phyloP scores from a whole-genome alignment of 2,113 vertebrate genomes.

The Hemiprocne comata region DNA sequence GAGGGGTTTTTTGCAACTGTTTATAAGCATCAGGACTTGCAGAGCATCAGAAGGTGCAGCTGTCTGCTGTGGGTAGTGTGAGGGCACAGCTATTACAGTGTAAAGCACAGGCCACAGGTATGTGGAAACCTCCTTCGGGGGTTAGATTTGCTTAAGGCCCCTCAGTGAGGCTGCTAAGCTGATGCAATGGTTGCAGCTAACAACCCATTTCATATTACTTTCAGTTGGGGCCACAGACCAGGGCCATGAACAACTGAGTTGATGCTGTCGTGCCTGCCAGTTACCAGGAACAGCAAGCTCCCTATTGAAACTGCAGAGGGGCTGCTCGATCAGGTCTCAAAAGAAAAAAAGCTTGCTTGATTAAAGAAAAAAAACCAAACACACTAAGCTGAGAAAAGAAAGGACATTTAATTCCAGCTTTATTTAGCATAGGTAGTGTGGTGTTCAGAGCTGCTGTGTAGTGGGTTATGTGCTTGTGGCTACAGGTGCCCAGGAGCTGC shows the following conservation, averaged over 20 bases:
- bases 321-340: not conserved
- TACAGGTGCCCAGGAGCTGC: not conserved
- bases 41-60: not conserved
- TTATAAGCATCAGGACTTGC: not conserved
- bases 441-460: not conserved
- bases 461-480: not conserved
- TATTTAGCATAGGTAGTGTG: not conserved
- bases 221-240: not conserved
- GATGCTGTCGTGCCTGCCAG: not conserved
- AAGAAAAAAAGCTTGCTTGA: not conserved
- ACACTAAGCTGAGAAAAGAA: not conserved
- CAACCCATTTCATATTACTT: not conserved
- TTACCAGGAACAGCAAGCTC: not conserved
- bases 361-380: not conserved
- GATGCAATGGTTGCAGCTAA: not conserved
- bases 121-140: not conserved
- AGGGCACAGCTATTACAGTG: not conserved
- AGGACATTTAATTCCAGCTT: not conserved
- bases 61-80: not conserved
- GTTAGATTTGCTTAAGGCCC: not conserved
- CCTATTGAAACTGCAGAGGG: not conserved
- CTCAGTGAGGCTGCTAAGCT: not conserved
- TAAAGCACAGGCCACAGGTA: accelerated
- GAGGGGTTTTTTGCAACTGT: not conserved
- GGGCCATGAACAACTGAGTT: not conserved